Percentiles rank a stretch among this genome's conserved stretches.
These are phyloP conservation scores for Ammodramus savannarum DNA, from an alignment of 2,113 vertebrate genomes.

Conservation along the genomic window DNA sequence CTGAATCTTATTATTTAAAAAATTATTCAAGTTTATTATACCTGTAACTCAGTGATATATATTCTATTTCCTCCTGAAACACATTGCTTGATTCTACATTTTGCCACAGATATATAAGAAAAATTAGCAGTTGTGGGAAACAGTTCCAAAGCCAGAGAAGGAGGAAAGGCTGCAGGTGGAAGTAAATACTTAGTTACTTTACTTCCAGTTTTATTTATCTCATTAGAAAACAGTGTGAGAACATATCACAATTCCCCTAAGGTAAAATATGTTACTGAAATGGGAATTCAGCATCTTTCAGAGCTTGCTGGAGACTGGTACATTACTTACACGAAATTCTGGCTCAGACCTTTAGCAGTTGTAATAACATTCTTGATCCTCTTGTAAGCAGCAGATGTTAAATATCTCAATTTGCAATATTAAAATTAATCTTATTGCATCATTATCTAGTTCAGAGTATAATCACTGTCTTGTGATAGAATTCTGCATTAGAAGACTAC, in stretches of 20 bases:
- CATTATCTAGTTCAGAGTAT: background rate
- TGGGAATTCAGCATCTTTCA: background rate
- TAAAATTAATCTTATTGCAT: background rate
- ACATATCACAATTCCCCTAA: background rate
- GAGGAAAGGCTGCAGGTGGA: fast-evolving
- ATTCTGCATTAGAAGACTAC: background rate
- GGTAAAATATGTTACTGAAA: background rate
- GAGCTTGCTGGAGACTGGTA: background rate
- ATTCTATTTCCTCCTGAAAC: background rate
- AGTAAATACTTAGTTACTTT: background rate
- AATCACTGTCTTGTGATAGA: background rate
- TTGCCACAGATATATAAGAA: background rate
- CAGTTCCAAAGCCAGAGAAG: background rate
- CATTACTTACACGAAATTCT: background rate
- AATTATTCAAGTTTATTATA: background rate
- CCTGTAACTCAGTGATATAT: background rate
- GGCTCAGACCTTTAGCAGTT: background rate
- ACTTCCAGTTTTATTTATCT: background rate
- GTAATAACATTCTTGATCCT: background rate
- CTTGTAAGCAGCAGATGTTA: background rate
- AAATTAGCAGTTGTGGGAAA: background rate
- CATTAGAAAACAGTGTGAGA: background rate
- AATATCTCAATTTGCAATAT: background rate
- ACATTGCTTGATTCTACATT: background rate
- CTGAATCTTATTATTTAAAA: background rate